Base-by-base conservation (phyloP, 1,140 invertebrate genomes). In the Pseudomyrmex sp. region DNA sequence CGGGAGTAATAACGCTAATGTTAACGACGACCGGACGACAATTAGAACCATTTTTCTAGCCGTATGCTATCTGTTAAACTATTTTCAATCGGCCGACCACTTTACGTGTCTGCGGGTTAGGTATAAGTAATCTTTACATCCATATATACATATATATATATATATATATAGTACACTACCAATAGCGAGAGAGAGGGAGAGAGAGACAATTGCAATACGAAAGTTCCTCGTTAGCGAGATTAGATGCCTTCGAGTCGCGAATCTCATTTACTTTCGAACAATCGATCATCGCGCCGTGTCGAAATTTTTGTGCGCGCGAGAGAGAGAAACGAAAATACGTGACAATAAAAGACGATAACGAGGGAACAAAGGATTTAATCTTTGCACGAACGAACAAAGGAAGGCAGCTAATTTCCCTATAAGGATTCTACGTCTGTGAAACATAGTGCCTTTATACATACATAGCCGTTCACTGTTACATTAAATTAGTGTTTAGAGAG, bases 401-500 rank as follows among this genome's bases (percentile, higher is more conserved):
- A 80, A 80, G 76, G 76, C 66, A 80, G 54, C 54, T 59, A 74
- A 79, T 87, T 88, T 87, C 66, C 44, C 54, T 83, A 48, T 74
- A 83, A 74, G 82, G 82, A 83, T 7, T 62, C 65, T 44, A 77
- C 72, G 82, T 88, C 89, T 89, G 89, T 90, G 89, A 90, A 83
- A 88, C 74, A 89, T 89, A 90, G 89, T 90, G 89, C 89, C 89
- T 90, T 90, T 88, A 74, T 75, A 80, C 89, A 90, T 88, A 74
- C 73, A 80, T 90, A 90, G 88, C 77, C 79, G 74, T 87, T 88
- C 85, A 87, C 69, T 87, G 66, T 88, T 87, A 88, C 68, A 82
- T 87, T 76, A 75, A 72, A 85, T 73, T 83, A 58, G 70, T 75
- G 26, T 74, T 87, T 89, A 88, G 83, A 87, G 48, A 87, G 48